Base-by-base conservation (phyloP, 2,797 vertebrate genomes). In the Ambastaia sidthimunki region DNA sequence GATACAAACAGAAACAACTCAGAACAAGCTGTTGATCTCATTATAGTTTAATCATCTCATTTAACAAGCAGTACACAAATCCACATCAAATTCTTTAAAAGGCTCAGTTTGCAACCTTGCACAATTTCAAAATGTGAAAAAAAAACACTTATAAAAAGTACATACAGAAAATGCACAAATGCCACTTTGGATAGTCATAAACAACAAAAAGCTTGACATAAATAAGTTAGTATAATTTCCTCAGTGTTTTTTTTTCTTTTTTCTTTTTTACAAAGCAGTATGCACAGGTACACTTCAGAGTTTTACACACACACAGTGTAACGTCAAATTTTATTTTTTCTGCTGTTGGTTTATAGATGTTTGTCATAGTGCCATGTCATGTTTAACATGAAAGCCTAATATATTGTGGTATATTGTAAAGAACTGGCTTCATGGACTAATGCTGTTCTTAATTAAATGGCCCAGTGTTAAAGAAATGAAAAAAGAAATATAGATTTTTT, bases 151-250 rank as follows among this genome's bases (percentile, higher is more conserved):
- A 94, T 90, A 92, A 93, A 80, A 83, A 91, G 88, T 86, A 92
- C 89, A 89, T 94, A 94, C 92, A 95, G 91, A 95, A 95, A 95
- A 95, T 93, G 94, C 94, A 95, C 90, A 89, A 91, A 93, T 85
- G 93, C 94, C 92, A 90, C 95, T 98, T 98, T 96, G 96, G 96
- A 95, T 94, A 95, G 92, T 92, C 92, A 90, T 92, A 90, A 89
- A 93, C 86, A 90, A 89, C 87, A 91, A 85, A 92, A 89, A 93
- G 93, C 93, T 95, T 88, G 93, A 97, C 95, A 97, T 98, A 98
- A 99, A 99, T 98, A 99, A 98, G 95, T 98, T 98, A 98, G 96
- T 98, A 96, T 94, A 96, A 93, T 95, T 96, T 96, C 88, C 95
- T 98, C 96, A 97, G 96, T 98, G 95, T 98, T 96, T 95, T 95